A percentile compares a stretch with the other conserved stretches of the same genome.
Evolutionary conservation across 1,140 invertebrate genomes (phyloP).

Genomic region (Microplitis demolitor): DNA sequence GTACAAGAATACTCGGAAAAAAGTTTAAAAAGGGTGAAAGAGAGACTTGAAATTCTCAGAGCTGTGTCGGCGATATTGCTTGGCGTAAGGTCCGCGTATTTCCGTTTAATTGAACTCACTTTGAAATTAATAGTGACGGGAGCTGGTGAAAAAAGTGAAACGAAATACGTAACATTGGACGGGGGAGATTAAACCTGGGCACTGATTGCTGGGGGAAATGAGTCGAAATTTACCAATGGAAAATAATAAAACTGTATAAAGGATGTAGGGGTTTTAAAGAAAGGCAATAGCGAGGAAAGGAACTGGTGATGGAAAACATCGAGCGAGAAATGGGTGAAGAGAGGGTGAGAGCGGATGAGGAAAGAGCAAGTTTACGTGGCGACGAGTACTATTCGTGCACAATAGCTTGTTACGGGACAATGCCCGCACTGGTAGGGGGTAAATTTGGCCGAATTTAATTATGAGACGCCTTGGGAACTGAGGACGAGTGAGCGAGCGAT

Average conservation of each 20-base stretch:
- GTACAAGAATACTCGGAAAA: neutral
- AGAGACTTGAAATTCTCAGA: neutral
- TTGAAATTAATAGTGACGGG: neutral
- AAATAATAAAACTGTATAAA: neutral
- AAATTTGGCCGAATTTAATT: constrained; percentile 62
- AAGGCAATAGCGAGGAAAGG: neutral
- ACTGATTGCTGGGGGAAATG: neutral
- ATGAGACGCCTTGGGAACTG: constrained; percentile 57
- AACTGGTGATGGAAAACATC: neutral
- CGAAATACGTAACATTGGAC: too few relatives aligned
- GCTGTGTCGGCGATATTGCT: constrained; percentile 1
- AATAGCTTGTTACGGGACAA: constrained; percentile 63
- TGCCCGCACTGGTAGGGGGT: constrained; percentile 46
- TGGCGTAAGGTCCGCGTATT: neutral
- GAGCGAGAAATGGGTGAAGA: neutral
- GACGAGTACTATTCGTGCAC: constrained; percentile 44
- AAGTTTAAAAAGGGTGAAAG: neutral
- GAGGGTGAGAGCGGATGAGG: neutral
- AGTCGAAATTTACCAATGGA: neutral
- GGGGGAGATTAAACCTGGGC: neutral
- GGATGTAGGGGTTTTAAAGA: neutral
- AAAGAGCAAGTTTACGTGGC: constrained; percentile 47
- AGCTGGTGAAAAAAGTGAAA: neutral
- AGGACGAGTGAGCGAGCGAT: constrained; percentile 25
- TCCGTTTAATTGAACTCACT: constrained; percentile 5